Percentiles rank a stretch among this genome's conserved stretches.
Conservation (phyloP, 2,797 vertebrate genomes). For the Coregonus suidteri region DNA sequence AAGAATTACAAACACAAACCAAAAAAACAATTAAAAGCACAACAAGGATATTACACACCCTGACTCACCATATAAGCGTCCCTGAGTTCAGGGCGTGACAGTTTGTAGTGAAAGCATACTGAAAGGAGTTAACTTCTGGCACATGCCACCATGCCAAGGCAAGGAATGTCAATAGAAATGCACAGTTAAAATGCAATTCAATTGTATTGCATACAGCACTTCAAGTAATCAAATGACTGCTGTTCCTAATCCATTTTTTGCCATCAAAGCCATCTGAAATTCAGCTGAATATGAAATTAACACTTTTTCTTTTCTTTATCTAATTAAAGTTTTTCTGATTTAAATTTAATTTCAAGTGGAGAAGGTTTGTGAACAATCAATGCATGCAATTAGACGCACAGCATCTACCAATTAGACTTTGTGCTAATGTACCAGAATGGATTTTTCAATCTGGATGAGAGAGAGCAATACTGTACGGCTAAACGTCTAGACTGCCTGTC, state of each 20-base stretch:
- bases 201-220: not conserved
- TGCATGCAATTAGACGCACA: conserved; percentile 74
- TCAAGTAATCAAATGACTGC: not conserved
- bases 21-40: no score
- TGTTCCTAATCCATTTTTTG: not conserved
- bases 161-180: not conserved
- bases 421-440: conserved; percentile 72
- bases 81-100: no score
- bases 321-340: conserved; percentile 58
- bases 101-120: not conserved
- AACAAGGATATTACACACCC: no score
- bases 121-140: not conserved
- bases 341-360: conserved; percentile 64
- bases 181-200: not conserved
- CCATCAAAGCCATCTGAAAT: not conserved
- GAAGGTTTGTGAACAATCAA: conserved; percentile 66
- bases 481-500: conserved; percentile 53
- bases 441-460: conserved; percentile 64
- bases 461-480: conserved; percentile 66
- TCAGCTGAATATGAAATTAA: not conserved
- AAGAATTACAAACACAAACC: no score
- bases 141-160: not conserved
- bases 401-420: conserved; percentile 65
- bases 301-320: conserved; percentile 34
- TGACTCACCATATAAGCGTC: no score